Base-by-base conservation (phyloP, 2,113 vertebrate genomes). In the Cyprinus carpio region DNA sequence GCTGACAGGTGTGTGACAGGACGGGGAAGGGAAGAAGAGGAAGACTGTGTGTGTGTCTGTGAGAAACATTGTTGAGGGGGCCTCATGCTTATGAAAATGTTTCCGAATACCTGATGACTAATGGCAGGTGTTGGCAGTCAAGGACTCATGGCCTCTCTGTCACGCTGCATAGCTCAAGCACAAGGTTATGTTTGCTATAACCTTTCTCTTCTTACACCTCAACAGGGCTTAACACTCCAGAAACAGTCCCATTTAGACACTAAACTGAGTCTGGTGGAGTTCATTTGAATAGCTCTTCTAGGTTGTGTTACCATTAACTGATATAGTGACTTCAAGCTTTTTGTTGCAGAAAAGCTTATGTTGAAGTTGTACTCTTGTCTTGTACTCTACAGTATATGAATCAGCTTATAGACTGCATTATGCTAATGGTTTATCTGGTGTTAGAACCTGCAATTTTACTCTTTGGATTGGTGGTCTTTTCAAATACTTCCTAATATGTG, bases 1-100 rank as follows among this genome's bases (percentile, higher is more conserved):
- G 88, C 92, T 94, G 94, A 93, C 92, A 94, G 93, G 92, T 95
- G 90, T 87, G 84, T 91, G 87, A 89, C 81, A 85, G 84, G 77
- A 84, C 92, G 90, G 87, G 58, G 85, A 87, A 87, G 75, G 65
- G 37, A 88, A 88, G 85, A 90, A 87, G 90, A 93, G 93, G 62
- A 87, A 90, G 67, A 54, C n/a, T 27, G 82, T 46, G 23, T 69
- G 86, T 60, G 56, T 62, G 75, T 58, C 16, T 25, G 43, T 80
- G 31, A 23, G 40, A 56, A 84, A 25, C 27, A 69, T 37, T 81
- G 43, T 81, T 34, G 90, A 91, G 91, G 72, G 86, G 90, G 84
- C 86, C 71, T 84, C 69, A 80, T 90, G 87, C 54, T 87, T 91
- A 92, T 90, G 88, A 92, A 94, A 95, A 93, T 93, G 90, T 95